Percentiles rank a stretch among this genome's conserved stretches.
phyloP scores from a whole-genome alignment of 1,140 invertebrate species.

The Macrocentrus cingulum region DNA sequence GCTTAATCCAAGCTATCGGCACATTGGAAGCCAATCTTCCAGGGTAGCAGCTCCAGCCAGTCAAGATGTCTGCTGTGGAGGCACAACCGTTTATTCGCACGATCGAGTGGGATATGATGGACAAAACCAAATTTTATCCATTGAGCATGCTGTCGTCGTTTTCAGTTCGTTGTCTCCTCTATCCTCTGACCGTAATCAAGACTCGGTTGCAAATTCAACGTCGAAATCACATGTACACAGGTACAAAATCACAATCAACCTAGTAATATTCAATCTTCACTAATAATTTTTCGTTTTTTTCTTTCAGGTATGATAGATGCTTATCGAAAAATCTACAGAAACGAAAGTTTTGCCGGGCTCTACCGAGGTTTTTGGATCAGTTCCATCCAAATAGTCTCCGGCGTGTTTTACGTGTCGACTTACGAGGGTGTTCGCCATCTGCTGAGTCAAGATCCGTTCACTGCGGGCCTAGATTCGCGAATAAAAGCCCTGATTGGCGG shows the following conservation, averaged over 20 bases:
- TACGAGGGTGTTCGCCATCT: conserved; percentile 91
- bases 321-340: conserved; percentile 81
- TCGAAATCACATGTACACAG: conserved; percentile 80
- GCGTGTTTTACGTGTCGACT: conserved; percentile 92
- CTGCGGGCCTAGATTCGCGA: conserved; percentile 61
- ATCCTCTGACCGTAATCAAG: conserved; percentile 96
- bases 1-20: too few relatives aligned
- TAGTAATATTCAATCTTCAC: too few relatives aligned
- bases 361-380: conserved; percentile 97
- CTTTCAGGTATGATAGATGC: conserved; percentile 83
- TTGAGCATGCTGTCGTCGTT: conserved; percentile 87
- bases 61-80: conserved; percentile 57
- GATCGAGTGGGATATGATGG: conserved; percentile 99
- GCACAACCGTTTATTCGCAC: conserved; percentile 71
- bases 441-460: conserved; percentile 63
- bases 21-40: too few relatives aligned
- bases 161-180: conserved; percentile 84
- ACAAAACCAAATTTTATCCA: conserved; percentile 90
- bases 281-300: conserved; percentile 2
- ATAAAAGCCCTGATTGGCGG: conserved; percentile 78
- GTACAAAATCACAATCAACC: too few relatives aligned
- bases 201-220: conserved; percentile 91
- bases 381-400: conserved; percentile 81
- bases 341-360: conserved; percentile 85
- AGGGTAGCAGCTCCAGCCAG: too few relatives aligned